These are phyloP conservation scores for Zoanthus sansibaricus DNA, from an alignment of 92 coral and sea anemone genomes.

Conservation along the genomic window DNA sequence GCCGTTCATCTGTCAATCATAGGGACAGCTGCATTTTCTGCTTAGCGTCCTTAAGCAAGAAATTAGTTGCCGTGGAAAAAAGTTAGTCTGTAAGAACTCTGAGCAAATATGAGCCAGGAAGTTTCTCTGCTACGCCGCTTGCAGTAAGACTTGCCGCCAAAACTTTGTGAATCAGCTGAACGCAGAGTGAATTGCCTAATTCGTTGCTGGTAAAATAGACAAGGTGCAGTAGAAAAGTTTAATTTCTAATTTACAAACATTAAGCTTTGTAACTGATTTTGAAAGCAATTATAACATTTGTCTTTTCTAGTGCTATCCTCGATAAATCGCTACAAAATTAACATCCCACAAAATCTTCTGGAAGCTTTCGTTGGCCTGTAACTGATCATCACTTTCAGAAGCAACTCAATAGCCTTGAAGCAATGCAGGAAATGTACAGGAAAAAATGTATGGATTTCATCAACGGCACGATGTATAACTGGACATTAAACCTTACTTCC, in stretches of 20 bases:
- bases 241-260: background rate
- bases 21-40: background rate
- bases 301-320: background rate
- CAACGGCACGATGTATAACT: conserved; percentile 13
- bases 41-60: background rate
- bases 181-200: background rate
- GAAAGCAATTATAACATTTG: background rate
- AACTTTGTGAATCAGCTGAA: background rate
- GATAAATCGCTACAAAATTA: background rate
- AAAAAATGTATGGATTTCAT: conserved; percentile 1
- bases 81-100: background rate
- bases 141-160: background rate
- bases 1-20: conserved; percentile 9
- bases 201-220: background rate
- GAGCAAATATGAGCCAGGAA: background rate
- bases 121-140: background rate
- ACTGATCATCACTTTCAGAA: background rate
- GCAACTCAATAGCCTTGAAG: background rate
- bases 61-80: conserved; percentile 19
- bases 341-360: background rate
- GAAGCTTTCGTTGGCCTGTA: background rate
- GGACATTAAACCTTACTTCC: conserved; percentile 10
- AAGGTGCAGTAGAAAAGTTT: background rate
- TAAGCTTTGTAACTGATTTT: no score
- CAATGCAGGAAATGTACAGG: background rate